Evolutionary conservation across 1,140 invertebrate species (phyloP).

Genomic region (Eupeodes corollae): DNA sequence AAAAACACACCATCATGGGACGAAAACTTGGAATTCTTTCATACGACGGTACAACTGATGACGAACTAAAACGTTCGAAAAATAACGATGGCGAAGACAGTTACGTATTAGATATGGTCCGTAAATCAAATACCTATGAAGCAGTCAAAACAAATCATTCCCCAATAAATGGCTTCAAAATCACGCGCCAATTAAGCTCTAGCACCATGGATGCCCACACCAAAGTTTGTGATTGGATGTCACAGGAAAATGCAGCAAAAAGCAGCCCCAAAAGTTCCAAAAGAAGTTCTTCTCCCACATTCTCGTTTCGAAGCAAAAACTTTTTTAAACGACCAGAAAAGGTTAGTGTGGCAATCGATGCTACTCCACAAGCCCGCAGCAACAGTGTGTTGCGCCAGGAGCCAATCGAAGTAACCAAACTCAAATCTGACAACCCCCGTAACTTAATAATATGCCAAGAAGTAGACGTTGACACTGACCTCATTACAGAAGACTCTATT

Average conservation of each 20-base stretch:
- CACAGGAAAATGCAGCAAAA: slow-evolving; percentile 50
- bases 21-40: slow-evolving; percentile 28
- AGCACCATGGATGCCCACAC: slow-evolving; percentile 74
- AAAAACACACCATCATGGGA: slow-evolving; percentile 17
- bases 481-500: slow-evolving; percentile 26
- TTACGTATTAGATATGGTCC: slow-evolving; percentile 24
- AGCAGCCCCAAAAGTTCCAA: slow-evolving; percentile 21
- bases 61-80: slow-evolving; percentile 29
- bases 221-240: slow-evolving; percentile 76
- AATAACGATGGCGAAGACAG: slow-evolving; percentile 34
- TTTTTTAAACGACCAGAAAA: slow-evolving; percentile 45
- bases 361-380: slow-evolving; percentile 57
- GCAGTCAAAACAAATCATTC: slow-evolving; percentile 38
- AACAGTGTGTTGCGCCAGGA: slow-evolving; percentile 59
- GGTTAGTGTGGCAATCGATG: slow-evolving; percentile 62
- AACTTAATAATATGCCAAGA: slow-evolving; percentile 34
- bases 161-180: slow-evolving; percentile 43
- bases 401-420: slow-evolving; percentile 51
- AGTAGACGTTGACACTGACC: slow-evolving; percentile 21
- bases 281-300: slow-evolving; percentile 4
- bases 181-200: slow-evolving; percentile 57
- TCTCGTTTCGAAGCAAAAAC: slow-evolving; percentile 10
- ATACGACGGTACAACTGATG: slow-evolving; percentile 34
- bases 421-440: slow-evolving; percentile 14
- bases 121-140: slow-evolving; percentile 44